phyloP scores from a whole-genome alignment of 1,140 invertebrate genomes.

The Eumaeus atala region DNA sequence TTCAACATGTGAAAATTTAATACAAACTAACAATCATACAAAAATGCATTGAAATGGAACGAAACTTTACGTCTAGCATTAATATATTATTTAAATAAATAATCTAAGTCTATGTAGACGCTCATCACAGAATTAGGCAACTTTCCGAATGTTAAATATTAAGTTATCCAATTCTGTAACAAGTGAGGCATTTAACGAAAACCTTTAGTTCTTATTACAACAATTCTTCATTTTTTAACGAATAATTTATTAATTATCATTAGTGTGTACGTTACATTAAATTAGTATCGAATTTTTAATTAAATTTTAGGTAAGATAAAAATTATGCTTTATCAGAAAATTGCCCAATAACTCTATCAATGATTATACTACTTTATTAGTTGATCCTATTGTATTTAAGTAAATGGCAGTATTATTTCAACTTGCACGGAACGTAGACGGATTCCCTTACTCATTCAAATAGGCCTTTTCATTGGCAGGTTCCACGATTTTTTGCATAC shows the following conservation, averaged over 20 bases:
- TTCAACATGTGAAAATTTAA: conserved; percentile 53
- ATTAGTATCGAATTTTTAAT: not conserved
- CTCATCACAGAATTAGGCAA: conserved; percentile 20
- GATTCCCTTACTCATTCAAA: conserved; percentile 38
- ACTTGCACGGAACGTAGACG: conserved; percentile 53
- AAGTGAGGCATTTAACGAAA: conserved; percentile 42
- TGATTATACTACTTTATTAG: conserved; percentile 32
- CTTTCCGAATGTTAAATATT: not conserved
- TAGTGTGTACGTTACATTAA: not conserved
- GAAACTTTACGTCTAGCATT: conserved; percentile 50
- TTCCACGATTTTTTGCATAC: conserved; percentile 17
- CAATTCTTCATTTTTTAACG: not conserved
- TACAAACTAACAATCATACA: conserved; percentile 69
- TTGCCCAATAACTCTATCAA: conserved; percentile 14
- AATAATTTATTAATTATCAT: not conserved
- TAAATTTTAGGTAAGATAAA: conserved; percentile 1
- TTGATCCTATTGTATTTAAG: conserved; percentile 41
- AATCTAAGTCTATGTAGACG: conserved; percentile 30
- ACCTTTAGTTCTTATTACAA: conserved; percentile 26
- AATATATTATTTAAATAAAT: conserved; percentile 59
- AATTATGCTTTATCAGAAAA: conserved; percentile 11
- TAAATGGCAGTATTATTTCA: conserved; percentile 53
- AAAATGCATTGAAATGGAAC: conserved; percentile 69
- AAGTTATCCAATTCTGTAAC: conserved; percentile 11
- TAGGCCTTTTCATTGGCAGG: conserved; percentile 21